Evolutionary conservation across 2,888 invertebrate genomes (phyloP).

Genomic region (Crematogaster levior): DNA sequence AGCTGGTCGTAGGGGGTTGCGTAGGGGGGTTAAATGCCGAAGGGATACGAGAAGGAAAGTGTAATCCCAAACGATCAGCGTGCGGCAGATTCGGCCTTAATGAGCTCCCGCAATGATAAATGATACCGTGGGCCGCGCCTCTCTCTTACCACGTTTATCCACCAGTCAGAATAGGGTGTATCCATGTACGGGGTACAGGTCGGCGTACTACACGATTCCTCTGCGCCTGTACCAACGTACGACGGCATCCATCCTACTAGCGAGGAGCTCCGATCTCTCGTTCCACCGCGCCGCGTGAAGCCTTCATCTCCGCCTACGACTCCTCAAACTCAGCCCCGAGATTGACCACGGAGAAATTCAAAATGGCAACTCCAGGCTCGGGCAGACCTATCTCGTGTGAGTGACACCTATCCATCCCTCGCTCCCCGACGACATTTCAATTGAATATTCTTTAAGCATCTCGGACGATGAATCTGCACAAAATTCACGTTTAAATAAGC

Average conservation of each 20-base stretch:
- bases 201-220: slow-evolving; percentile 66
- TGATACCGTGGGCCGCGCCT: slow-evolving; percentile 86
- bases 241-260: slow-evolving; percentile 71
- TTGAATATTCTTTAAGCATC: slow-evolving; percentile 71
- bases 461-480: background rate
- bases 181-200: slow-evolving; percentile 69
- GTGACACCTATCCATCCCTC: slow-evolving; percentile 82
- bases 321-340: slow-evolving; percentile 82
- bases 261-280: slow-evolving; percentile 72
- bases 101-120: slow-evolving; percentile 86
- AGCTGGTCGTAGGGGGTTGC: slow-evolving; percentile 54
- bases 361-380: slow-evolving; percentile 78
- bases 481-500: background rate
- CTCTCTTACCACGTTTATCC: slow-evolving; percentile 80
- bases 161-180: slow-evolving; percentile 74
- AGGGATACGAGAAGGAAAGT: slow-evolving; percentile 73
- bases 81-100: slow-evolving; percentile 86
- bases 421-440: slow-evolving; percentile 81
- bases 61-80: slow-evolving; percentile 83
- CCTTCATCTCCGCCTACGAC: slow-evolving; percentile 85
- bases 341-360: slow-evolving; percentile 77
- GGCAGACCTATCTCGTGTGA: slow-evolving; percentile 72
- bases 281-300: slow-evolving; percentile 77
- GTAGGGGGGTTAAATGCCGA: slow-evolving; percentile 72
- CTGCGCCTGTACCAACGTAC: slow-evolving; percentile 62